A percentile compares a stretch with the other conserved stretches of the same genome.
These are phyloP conservation scores for Nephrotoma appendiculata DNA, from an alignment of 2,888 invertebrate genomes.

Conservation along the genomic window DNA sequence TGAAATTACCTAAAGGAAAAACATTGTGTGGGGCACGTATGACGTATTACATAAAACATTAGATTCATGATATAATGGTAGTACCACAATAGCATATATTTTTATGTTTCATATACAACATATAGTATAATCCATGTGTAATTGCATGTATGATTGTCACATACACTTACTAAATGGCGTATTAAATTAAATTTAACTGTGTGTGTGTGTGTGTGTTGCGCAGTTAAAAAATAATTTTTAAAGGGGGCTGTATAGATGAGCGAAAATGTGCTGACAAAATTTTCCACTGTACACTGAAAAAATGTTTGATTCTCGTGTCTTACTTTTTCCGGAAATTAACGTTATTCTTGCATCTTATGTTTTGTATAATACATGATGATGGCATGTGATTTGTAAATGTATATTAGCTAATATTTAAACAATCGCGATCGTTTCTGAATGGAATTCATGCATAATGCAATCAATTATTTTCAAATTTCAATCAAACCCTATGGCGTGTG, in stretches of 20 bases:
- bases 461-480: not conserved
- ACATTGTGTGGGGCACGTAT: not conserved
- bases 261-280: not conserved
- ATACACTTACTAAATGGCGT: not conserved
- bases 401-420: too few relatives aligned
- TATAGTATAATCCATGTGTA: not conserved
- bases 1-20: not conserved
- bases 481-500: not conserved
- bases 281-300: not conserved
- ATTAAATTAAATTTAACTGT: not conserved
- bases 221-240: too few relatives aligned
- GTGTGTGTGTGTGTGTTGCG: not conserved
- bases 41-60: not conserved
- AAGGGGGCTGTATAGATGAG: not conserved
- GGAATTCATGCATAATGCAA: not conserved
- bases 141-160: not conserved
- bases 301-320: not conserved
- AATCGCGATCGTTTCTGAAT: too few relatives aligned
- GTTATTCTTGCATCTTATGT: too few relatives aligned
- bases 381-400: too few relatives aligned
- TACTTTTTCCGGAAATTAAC: not conserved
- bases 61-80: not conserved
- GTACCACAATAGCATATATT: not conserved
- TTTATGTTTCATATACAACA: not conserved
- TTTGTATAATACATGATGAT: too few relatives aligned